These are phyloP conservation scores for Cyanoramphus novaezelandiae DNA, from an alignment of 2,113 vertebrate genomes.

Conservation along the genomic window DNA sequence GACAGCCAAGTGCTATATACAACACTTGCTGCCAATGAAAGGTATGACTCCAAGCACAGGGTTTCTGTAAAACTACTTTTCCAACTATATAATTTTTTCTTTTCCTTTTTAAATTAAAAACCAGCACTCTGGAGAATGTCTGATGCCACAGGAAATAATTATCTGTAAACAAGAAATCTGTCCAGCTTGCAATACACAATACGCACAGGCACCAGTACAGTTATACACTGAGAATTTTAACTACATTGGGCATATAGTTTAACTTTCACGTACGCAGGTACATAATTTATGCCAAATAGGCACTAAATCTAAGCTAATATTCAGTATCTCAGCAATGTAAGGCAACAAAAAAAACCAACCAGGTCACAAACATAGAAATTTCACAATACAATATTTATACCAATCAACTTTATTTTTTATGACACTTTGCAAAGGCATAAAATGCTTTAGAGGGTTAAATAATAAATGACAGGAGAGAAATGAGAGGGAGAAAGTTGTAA, in stretches of 20 bases:
- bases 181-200: neutral
- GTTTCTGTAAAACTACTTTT: neutral
- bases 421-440: neutral
- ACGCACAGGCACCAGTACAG: neutral
- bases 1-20: neutral
- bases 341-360: neutral
- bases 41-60: neutral
- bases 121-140: neutral
- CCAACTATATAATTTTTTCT: neutral
- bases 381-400: slow-evolving; percentile 25
- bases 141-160: neutral
- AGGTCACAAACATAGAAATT: neutral
- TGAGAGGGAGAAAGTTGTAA: neutral
- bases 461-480: slow-evolving; percentile 45
- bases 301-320: neutral
- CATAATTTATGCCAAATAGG: neutral
- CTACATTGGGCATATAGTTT: accelerated
- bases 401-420: neutral
- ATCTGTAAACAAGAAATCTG: neutral
- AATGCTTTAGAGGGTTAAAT: slow-evolving; percentile 51
- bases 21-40: neutral
- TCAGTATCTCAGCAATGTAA: neutral
- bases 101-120: neutral
- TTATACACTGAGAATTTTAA: neutral
- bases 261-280: neutral